Conservation (phyloP, 2,113 vertebrate species). For the Pseudorhombus dupliciocellatus region DNA sequence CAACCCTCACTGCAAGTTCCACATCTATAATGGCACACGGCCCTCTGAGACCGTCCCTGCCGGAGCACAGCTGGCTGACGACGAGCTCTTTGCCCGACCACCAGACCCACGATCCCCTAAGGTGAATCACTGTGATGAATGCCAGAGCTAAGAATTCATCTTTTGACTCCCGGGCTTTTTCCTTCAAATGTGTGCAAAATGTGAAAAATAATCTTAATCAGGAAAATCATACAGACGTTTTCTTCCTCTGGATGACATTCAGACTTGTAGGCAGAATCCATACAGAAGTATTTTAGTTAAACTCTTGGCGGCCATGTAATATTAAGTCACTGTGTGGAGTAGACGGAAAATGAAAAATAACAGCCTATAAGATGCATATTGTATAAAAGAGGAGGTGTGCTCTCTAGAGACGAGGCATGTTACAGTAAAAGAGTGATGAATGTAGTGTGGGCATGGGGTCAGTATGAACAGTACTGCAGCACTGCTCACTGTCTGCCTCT, state of each 20-base stretch:
- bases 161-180: neutral
- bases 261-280: conserved; percentile 19
- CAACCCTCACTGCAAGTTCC: conserved; percentile 99
- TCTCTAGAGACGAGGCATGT: conserved; percentile 48
- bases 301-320: conserved; percentile 16
- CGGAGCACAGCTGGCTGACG: conserved; percentile 94
- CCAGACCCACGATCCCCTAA: conserved; percentile 98
- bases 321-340: conserved; percentile 18
- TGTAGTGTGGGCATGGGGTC: conserved; percentile 62
- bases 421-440: conserved; percentile 53
- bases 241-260: neutral
- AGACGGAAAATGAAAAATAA: conserved; percentile 23
- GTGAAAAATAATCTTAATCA: too few relatives aligned
- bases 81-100: conserved; percentile 96
- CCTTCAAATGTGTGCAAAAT: too few relatives aligned
- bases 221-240: neutral
- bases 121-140: conserved; percentile 69
- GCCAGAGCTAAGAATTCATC: too few relatives aligned
- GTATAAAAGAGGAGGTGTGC: conserved; percentile 43
- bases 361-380: conserved; percentile 18
- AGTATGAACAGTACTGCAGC: conserved; percentile 39
- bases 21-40: conserved; percentile 99
- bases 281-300: conserved; percentile 23
- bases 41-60: conserved; percentile 97
- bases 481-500: conserved; percentile 54